Percentiles rank a stretch among this genome's conserved stretches.
Conservation (phyloP, 2,888 invertebrate species). For the Calliopum simillimum region DNA sequence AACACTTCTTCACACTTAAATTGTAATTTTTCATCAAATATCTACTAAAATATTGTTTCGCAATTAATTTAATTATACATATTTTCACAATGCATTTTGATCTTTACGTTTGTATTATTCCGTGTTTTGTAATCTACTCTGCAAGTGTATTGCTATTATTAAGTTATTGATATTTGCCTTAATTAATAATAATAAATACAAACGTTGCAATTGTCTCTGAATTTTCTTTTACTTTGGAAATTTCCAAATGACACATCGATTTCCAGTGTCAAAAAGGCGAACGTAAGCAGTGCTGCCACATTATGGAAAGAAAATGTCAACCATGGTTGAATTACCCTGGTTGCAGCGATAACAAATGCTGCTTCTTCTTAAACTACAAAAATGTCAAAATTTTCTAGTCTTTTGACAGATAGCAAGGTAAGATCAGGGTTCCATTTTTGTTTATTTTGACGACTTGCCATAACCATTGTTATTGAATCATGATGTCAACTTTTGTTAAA, state of each 20-base stretch:
- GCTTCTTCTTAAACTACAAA: no score
- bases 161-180: constrained; percentile 1
- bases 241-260: constrained; percentile 42
- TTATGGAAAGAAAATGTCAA: no score
- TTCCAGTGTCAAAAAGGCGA: constrained; percentile 36
- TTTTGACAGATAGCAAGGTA: no score
- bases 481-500: no score
- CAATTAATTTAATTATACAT: neutral
- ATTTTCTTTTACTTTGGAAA: constrained; percentile 32
- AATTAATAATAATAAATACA: constrained; percentile 13
- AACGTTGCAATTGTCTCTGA: constrained; percentile 9
- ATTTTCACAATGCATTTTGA: neutral
- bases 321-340: no score
- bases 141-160: neutral
- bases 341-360: no score
- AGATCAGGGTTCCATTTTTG: no score
- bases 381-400: no score
- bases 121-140: neutral
- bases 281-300: no score
- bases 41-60: neutral
- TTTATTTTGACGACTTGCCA: no score
- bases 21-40: neutral
- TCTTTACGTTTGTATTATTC: neutral
- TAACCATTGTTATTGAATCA: no score
- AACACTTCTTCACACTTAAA: neutral